Evolutionary conservation across 2,797 vertebrate species (phyloP).

Genomic region (Astyanax mexicanus): DNA sequence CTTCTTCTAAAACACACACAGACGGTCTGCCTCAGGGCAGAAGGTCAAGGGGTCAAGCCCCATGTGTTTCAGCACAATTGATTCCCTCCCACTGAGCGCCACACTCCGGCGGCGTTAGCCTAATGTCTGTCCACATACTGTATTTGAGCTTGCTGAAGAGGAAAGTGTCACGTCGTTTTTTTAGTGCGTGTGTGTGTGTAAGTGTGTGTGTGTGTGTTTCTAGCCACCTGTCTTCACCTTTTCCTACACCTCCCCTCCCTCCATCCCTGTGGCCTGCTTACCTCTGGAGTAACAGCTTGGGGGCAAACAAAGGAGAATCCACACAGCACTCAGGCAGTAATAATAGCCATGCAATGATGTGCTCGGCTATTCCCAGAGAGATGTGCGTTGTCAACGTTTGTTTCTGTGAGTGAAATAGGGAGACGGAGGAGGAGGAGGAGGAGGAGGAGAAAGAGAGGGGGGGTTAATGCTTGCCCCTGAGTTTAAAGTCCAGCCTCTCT

Average conservation of each 20-base stretch:
- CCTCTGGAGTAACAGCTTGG: conserved; percentile 9
- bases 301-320: not conserved
- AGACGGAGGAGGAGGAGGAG: conserved; percentile 1
- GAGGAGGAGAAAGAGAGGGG: not conserved
- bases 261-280: not conserved
- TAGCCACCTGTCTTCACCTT: not conserved
- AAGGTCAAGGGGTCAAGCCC: conserved; percentile 47
- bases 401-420: conserved; percentile 24
- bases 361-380: conserved; percentile 26
- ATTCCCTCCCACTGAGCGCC: conserved; percentile 44
- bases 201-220: not conserved
- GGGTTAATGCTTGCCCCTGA: conserved; percentile 22
- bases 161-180: not conserved
- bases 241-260: not conserved
- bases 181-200: no score
- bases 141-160: not conserved
- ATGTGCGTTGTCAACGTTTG: conserved; percentile 29
- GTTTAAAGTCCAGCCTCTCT: conserved; percentile 20
- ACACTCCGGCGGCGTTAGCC: conserved; percentile 27
- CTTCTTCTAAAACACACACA: conserved; percentile 39
- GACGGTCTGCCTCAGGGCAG: conserved; percentile 8
- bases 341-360: conserved; percentile 30
- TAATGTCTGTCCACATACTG: conserved; percentile 37
- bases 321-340: conserved; percentile 13
- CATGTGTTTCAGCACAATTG: conserved; percentile 47